A percentile compares a stretch with the other conserved stretches of the same genome.
Conservation (phyloP, 2,797 vertebrate genomes). For the Gymnodraco acuticeps region DNA sequence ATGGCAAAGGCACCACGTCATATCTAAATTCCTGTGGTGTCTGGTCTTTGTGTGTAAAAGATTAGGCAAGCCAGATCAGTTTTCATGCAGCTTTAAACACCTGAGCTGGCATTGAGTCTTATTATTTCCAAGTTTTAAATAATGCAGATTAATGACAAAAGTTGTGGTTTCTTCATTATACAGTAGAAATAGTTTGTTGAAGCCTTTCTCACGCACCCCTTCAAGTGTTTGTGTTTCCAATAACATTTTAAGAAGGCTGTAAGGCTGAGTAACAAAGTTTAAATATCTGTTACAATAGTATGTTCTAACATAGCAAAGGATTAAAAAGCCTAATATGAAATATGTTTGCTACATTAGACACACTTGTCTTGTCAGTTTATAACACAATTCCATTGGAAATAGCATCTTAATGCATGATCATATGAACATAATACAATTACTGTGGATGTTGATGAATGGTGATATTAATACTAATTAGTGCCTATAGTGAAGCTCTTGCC, state of each 20-base stretch:
- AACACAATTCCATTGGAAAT: neutral
- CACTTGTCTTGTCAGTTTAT: neutral
- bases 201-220: too few species aligned
- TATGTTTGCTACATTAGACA: neutral
- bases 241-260: neutral
- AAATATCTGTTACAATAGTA: neutral
- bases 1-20: constrained; percentile 11
- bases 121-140: neutral
- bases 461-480: constrained; percentile 10
- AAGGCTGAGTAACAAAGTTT: neutral
- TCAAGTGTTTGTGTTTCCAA: too few species aligned
- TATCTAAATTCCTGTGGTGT: constrained; percentile 7
- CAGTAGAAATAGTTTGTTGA: too few species aligned
- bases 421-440: constrained; percentile 7
- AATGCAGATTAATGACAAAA: constrained; percentile 3
- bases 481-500: constrained; percentile 8
- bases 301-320: neutral
- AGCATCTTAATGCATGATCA: neutral
- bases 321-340: neutral
- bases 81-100: constrained; percentile 18
- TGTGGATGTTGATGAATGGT: constrained; percentile 8
- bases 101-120: neutral
- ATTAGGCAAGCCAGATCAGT: constrained; percentile 1
- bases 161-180: neutral
- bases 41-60: constrained; percentile 21